phyloP scores from a whole-genome alignment of 2,888 invertebrate genomes.

The Lithosia quadra region DNA sequence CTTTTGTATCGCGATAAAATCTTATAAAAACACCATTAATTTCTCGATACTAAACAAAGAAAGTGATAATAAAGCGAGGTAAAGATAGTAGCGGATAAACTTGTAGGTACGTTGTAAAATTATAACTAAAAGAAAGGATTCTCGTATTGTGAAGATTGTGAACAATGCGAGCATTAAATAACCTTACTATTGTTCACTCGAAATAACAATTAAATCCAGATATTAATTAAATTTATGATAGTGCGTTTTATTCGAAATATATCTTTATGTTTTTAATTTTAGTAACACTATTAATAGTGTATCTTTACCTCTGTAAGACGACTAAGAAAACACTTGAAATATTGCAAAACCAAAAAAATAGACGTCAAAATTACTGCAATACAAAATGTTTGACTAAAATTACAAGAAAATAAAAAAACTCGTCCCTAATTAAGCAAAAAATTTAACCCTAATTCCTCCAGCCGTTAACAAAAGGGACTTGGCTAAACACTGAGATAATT shows the following conservation, averaged over 20 bases:
- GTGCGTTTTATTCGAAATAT: too few relatives aligned
- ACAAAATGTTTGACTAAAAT: conserved; percentile 18
- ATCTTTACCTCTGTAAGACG: not conserved
- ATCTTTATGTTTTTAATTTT: too few relatives aligned
- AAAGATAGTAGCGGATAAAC: conserved; percentile 10
- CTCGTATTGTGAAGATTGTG: not conserved
- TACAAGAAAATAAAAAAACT: conserved; percentile 7
- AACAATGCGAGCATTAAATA: too few relatives aligned
- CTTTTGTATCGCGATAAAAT: conserved; percentile 17
- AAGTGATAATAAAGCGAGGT: conserved; percentile 16
- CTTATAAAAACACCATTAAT: conserved; percentile 22
- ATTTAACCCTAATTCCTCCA: conserved; percentile 26
- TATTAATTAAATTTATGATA: too few relatives aligned
- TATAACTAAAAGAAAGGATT: conserved; percentile 3
- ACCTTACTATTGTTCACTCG: not conserved
- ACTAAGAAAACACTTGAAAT: not conserved
- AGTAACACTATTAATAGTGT: too few relatives aligned
- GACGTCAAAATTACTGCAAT: conserved; percentile 11
- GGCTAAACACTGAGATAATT: conserved; percentile 45
- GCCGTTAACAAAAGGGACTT: conserved; percentile 25
- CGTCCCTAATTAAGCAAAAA: conserved; percentile 19
- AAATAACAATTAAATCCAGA: not conserved
- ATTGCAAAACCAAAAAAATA: not conserved
- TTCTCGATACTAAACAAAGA: conserved; percentile 20
- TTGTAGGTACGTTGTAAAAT: conserved; percentile 15